phyloP scores from a whole-genome alignment of 37 sponge, comb jelly and placozoan species.

The Spongia lamella region DNA sequence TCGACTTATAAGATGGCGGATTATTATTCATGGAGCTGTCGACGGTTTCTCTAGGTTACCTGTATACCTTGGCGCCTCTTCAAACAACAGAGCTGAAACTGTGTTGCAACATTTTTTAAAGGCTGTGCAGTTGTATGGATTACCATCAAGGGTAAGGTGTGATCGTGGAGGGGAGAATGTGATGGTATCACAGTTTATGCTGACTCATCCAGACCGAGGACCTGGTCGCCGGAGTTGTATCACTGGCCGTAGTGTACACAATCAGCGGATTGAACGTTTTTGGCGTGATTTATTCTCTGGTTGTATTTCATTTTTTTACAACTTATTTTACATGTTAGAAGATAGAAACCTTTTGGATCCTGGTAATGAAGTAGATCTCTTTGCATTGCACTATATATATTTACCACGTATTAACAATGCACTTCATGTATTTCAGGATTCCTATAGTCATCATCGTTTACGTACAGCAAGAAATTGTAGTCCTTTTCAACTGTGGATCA shows the following conservation, averaged over 20 bases:
- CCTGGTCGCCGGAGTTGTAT: slow-evolving; percentile 46
- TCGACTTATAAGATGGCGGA: slow-evolving; percentile 48
- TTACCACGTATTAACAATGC: slow-evolving; percentile 26
- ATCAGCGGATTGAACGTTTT: slow-evolving; percentile 50
- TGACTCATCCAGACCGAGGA: slow-evolving; percentile 43
- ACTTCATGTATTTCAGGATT: slow-evolving; percentile 28
- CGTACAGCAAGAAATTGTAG: slow-evolving; percentile 27
- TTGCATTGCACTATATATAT: slow-evolving; percentile 36
- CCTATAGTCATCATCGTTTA: slow-evolving; percentile 34
- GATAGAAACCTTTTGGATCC: slow-evolving; percentile 11
- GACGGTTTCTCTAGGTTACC: slow-evolving; percentile 58
- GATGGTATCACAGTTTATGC: slow-evolving; percentile 42
- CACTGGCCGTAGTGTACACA: slow-evolving; percentile 59
- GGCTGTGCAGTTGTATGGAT: slow-evolving; percentile 31
- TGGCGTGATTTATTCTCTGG: slow-evolving; percentile 52
- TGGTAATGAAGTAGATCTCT: slow-evolving; percentile 23
- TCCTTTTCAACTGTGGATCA: slow-evolving; percentile 64
- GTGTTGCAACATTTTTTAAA: slow-evolving; percentile 29
- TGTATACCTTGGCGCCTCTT: slow-evolving; percentile 27
- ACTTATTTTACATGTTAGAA: slow-evolving; percentile 23
- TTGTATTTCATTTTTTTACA: slow-evolving; percentile 29
- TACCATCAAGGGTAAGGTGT: slow-evolving; percentile 59
- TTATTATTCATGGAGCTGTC: slow-evolving; percentile 62
- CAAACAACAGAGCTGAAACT: slow-evolving; percentile 44
- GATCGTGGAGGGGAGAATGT: slow-evolving; percentile 67